Conservation (phyloP, 2,113 vertebrate genomes). For the Equus przewalskii region DNA sequence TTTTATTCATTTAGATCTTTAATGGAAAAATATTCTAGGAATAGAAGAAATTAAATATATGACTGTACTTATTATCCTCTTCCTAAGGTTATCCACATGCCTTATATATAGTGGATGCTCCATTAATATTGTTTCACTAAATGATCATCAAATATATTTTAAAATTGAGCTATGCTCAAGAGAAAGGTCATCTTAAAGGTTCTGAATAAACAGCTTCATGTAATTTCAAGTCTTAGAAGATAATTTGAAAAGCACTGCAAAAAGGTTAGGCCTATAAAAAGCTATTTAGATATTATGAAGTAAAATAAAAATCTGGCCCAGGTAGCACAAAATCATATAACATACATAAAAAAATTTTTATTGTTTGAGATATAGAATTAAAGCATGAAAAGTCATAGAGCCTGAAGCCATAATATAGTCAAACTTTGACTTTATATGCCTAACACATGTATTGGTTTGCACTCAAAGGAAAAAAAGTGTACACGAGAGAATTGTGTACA, state of each 20-base stretch:
- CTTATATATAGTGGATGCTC: neutral
- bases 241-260: conserved; percentile 57
- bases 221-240: conserved; percentile 3
- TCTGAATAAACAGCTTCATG: conserved; percentile 31
- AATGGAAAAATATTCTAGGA: neutral
- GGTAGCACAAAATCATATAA: conserved; percentile 23
- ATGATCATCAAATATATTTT: neutral
- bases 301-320: conserved; percentile 51
- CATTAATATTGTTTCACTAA: conserved; percentile 4
- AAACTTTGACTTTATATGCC: neutral
- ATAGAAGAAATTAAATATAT: neutral
- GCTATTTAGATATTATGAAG: conserved; percentile 47
- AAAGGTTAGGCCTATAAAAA: conserved; percentile 62
- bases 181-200: conserved; percentile 30
- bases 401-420: neutral
- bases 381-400: neutral
- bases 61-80: neutral
- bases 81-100: neutral
- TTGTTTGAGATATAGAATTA: conserved; percentile 42
- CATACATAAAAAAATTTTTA: conserved; percentile 21
- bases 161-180: conserved; percentile 29
- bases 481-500: neutral
- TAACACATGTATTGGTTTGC: neutral
- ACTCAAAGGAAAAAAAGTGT: neutral
- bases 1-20: neutral